These are phyloP conservation scores for Pogonus chalceus DNA, from an alignment of 1,140 invertebrate species.

Conservation along the genomic window DNA sequence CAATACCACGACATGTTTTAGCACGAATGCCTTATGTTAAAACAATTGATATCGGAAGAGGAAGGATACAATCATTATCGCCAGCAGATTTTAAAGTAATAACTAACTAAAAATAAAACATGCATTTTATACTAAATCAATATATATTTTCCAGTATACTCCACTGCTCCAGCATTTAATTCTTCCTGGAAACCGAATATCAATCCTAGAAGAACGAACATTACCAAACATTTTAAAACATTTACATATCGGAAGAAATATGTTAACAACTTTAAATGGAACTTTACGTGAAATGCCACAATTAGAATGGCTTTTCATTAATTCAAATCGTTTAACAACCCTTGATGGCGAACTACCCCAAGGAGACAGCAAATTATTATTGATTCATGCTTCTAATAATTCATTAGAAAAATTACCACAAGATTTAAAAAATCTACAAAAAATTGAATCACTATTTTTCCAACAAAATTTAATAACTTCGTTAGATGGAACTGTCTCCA, in stretches of 20 bases:
- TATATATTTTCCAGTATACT: slow-evolving; percentile 3
- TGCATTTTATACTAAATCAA: background rate
- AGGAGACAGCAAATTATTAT: slow-evolving; percentile 49
- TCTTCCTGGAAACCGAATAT: slow-evolving; percentile 59
- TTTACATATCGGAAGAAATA: slow-evolving; percentile 61
- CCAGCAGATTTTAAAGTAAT: slow-evolving; percentile 51
- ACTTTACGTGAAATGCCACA: slow-evolving; percentile 57
- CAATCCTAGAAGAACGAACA: slow-evolving; percentile 52
- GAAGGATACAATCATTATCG: slow-evolving; percentile 51
- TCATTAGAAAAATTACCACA: slow-evolving; percentile 54
- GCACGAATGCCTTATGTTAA: slow-evolving; percentile 57
- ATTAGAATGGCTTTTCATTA: slow-evolving; percentile 66
- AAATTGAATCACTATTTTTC: slow-evolving; percentile 56
- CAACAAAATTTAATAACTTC: slow-evolving; percentile 57
- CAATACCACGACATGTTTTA: slow-evolving; percentile 58
- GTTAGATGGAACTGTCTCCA: slow-evolving; percentile 57
- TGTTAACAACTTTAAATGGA: slow-evolving; percentile 58
- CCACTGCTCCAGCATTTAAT: slow-evolving; percentile 55
- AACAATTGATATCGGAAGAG: slow-evolving; percentile 61
- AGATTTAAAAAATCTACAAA: slow-evolving; percentile 53
- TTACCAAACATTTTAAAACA: slow-evolving; percentile 53
- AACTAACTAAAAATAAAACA: slow-evolving; percentile 1
- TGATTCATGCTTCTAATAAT: slow-evolving; percentile 63
- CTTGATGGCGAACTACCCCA: slow-evolving; percentile 64
- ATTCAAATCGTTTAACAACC: slow-evolving; percentile 58